Conservation (phyloP, 2,113 vertebrate genomes). For the Melanotaenia duboulayi region DNA sequence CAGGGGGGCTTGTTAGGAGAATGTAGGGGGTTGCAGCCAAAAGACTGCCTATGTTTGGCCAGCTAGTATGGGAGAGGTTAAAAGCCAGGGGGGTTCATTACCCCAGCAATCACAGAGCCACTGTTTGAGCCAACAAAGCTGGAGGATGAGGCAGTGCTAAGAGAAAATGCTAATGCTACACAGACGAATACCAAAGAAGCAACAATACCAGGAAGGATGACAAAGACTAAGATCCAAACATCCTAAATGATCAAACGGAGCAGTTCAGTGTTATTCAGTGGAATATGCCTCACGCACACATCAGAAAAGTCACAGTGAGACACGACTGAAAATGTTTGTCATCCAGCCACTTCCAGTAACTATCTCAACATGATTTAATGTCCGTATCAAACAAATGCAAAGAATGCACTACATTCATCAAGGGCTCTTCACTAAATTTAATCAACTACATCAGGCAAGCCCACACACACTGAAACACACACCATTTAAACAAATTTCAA, state of each 20-base stretch:
- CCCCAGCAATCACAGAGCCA: constrained; percentile 23
- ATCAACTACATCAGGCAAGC: not conserved
- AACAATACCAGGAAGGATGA: too few species aligned
- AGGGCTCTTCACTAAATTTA: not conserved
- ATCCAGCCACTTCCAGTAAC: constrained; percentile 2
- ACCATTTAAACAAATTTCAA: too few species aligned
- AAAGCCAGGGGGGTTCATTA: constrained; percentile 57
- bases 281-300: too few species aligned
- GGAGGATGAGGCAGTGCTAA: constrained; percentile 28
- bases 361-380: constrained; percentile 7
- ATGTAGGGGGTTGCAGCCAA: constrained; percentile 52
- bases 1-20: constrained; percentile 57
- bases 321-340: not conserved
- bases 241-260: too few species aligned
- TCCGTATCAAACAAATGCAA: not conserved
- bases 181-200: not conserved
- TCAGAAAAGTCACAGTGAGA: not conserved
- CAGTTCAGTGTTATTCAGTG: too few species aligned
- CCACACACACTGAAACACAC: too few species aligned
- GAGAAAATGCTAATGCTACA: constrained; percentile 13
- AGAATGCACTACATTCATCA: not conserved
- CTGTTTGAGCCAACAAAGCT: constrained; percentile 47
- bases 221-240: too few species aligned
- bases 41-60: constrained; percentile 56
- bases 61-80: constrained; percentile 57